Evolutionary conservation across 2,888 invertebrate genomes (phyloP), one percentile per base, ranked within the genome.

Genomic region (Pristionchus fissidentatus): DNA sequence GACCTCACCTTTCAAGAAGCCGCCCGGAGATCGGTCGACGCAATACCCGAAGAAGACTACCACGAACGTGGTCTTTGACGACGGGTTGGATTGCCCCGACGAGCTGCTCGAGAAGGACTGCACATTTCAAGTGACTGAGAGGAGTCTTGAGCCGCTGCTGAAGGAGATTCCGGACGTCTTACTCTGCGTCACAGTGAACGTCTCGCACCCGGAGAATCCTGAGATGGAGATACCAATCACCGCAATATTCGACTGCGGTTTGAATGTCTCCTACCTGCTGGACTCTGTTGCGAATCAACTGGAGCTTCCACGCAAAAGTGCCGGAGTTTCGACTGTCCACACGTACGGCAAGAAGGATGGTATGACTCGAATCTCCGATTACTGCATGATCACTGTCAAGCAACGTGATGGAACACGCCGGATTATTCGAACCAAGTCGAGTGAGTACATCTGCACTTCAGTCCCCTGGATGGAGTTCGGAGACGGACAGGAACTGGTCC

Each of bases 391-490:
- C 7, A 4, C 10, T 8, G 15, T 79, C n/a, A 32, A 22, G n/a
- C 29, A 7, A 13, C 3, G 19, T 15, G 60, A 79, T 57, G 79
- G 79, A 57, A 29, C 57, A 35, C 41, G 19, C 4, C 29, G 26
- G 1, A 22, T 10, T 3, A 2, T 79, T 10, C 26, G 3, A 0
- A 29, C 32, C 2, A 32, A 57, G 26, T 79, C 79, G 0, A 57
- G 26, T 0, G 22, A 13, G 0, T 19, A 15, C 29, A 38, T 79
- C 57, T 79, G 79, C 41, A 41, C n/a, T 3, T 2, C 3, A 3
- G 1, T 79, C 22, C 38, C 29, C 22, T 79, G 79, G 79, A 79
- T 79, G 26, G 38, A 79, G 32, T 32, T 57, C 57, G 57, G 38
- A 13, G 22, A 32, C 13, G 3, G 22, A 3, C 38, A 79, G 1